phyloP scores from a whole-genome alignment of 2,797 vertebrate species.

The Coranthus polyacanthus region DNA sequence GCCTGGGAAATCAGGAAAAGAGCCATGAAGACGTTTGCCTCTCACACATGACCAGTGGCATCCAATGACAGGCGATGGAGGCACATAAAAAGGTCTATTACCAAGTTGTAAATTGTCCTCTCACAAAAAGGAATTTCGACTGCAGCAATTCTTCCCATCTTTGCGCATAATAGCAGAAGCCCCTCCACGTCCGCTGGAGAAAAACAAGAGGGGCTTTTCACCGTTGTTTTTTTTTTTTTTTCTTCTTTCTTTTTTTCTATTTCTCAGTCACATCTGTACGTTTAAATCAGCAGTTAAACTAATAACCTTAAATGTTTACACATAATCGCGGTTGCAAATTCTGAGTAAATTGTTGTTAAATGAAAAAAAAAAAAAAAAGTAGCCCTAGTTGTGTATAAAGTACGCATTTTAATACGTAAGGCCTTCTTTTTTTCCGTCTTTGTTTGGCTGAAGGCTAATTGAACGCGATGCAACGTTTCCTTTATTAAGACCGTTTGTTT shows the following conservation, averaged over 20 bases:
- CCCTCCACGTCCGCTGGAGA: constrained; percentile 79
- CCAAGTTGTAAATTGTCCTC: constrained; percentile 99
- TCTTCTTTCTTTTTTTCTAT: constrained; percentile 6
- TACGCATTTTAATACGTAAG: no score
- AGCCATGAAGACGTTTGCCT: constrained; percentile 96
- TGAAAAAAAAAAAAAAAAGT: no score
- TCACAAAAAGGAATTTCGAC: constrained; percentile 98
- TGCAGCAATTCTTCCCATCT: constrained; percentile 94
- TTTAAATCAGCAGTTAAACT: constrained; percentile 56
- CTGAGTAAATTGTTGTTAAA: neutral
- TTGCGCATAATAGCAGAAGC: constrained; percentile 91
- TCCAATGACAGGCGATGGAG: constrained; percentile 97
- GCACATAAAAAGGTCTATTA: constrained; percentile 99
- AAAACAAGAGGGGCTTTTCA: constrained; percentile 12
- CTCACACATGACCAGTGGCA: constrained; percentile 98
- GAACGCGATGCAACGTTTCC: no score
- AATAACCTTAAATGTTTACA: neutral
- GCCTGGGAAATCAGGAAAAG: constrained; percentile 98
- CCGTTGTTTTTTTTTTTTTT: neutral
- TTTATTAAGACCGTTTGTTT: no score
- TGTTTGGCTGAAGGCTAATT: no score
- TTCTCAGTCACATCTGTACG: constrained; percentile 38
- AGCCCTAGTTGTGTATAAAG: no score
- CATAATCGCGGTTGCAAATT: neutral
- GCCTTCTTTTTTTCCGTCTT: no score